A percentile compares a stretch with the other conserved stretches of the same genome.
These are phyloP conservation scores for Oenanthe oenanthe DNA, from an alignment of 2,113 vertebrate genomes.

Conservation along the genomic window DNA sequence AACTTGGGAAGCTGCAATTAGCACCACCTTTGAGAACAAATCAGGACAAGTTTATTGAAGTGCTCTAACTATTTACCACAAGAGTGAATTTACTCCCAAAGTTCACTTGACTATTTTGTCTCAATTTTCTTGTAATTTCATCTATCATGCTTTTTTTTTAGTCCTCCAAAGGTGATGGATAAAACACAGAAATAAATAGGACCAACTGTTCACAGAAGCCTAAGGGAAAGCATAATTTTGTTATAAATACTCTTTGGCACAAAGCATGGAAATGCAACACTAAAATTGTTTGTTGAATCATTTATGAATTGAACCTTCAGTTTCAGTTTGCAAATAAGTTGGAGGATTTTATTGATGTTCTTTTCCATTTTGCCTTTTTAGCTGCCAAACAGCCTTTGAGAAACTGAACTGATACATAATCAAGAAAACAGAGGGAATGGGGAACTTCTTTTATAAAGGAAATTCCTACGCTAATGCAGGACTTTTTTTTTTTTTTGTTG, in stretches of 20 bases:
- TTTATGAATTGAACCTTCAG: conserved; percentile 69
- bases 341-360: conserved; percentile 1
- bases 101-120: conserved; percentile 57
- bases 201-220: conserved; percentile 66
- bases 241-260: conserved; percentile 69
- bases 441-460: not conserved
- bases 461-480: not conserved
- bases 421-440: not conserved
- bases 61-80: conserved; percentile 15
- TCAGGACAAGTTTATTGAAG: conserved; percentile 51
- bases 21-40: conserved; percentile 31
- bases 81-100: conserved; percentile 30
- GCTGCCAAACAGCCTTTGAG: conserved; percentile 37
- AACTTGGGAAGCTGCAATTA: conserved; percentile 55
- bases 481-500: not conserved
- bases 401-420: not conserved
- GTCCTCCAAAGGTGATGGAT: conserved; percentile 67
- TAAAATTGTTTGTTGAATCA: conserved; percentile 75
- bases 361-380: conserved; percentile 29
- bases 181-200: conserved; percentile 69
- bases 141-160: conserved; percentile 42
- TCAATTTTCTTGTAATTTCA: conserved; percentile 69
- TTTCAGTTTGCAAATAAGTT: conserved; percentile 60
- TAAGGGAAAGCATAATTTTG: conserved; percentile 67
- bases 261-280: conserved; percentile 63